Conservation (phyloP, 1,140 invertebrate species). For the Theocolax elegans region DNA sequence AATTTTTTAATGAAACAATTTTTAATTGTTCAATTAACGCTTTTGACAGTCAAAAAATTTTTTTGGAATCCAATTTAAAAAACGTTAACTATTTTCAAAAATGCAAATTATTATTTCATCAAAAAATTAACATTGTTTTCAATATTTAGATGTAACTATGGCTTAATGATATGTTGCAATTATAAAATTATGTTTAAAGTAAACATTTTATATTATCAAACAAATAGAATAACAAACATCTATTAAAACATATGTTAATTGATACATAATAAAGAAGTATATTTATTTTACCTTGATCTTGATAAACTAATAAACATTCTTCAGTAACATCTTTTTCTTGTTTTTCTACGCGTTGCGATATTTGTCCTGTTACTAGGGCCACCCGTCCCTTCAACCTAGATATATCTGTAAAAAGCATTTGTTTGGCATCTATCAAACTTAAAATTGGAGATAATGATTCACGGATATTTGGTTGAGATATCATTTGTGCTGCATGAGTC, state of each 20-base stretch:
- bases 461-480: conserved; percentile 69
- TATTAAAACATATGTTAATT: no score
- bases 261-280: no score
- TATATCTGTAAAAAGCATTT: conserved; percentile 68
- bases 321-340: conserved; percentile 62
- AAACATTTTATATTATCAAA: not conserved
- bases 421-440: conserved; percentile 71
- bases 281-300: conserved; percentile 70
- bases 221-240: conserved; percentile 17
- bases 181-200: no score
- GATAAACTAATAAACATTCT: conserved; percentile 68
- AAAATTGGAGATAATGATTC: conserved; percentile 71
- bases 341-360: conserved; percentile 62
- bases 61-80: no score
- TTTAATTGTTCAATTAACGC: no score
- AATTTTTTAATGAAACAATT: no score
- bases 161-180: no score
- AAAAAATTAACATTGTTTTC: not conserved
- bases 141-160: no score
- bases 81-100: no score
- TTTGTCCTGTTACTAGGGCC: conserved; percentile 70
- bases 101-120: no score
- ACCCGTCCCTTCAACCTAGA: conserved; percentile 71
- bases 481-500: conserved; percentile 72
- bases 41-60: no score